Evolutionary conservation across 2,888 invertebrate genomes (phyloP), one percentile per base, ranked within the genome.

Genomic region (Adelognathus sp.): DNA sequence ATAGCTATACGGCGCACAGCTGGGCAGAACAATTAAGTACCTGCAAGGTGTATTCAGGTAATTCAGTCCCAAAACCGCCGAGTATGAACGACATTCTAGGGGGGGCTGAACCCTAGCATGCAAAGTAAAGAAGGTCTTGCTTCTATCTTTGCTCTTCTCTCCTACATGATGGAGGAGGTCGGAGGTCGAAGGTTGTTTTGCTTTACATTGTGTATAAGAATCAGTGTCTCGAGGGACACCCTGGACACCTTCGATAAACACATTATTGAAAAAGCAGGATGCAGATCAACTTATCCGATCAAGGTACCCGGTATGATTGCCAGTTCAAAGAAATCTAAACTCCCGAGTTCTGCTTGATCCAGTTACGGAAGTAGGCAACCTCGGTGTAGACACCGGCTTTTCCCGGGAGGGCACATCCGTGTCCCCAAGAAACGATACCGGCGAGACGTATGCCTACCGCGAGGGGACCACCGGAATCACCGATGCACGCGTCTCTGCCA

Each of bases 401-500:
- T 1, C 92, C 88, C 0, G 93, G 71, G 0, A 92, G 91, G 3
- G 93, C 93, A 1, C 93, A 93, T 16, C 93, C 93, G 73, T 92
- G 92, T 74, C 93, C 93, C 93, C 93, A 88, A 1, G 86, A 88
- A 3, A 85, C 82, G 36, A 89, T 79, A 39, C 88, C 88, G 60
- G 83, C 84, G 1, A 85, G 84, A 60, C 80, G 80, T 54, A 83
- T 83, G n/a, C 81, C 18, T 9, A 87, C 73, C 60, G 63, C 70
- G 6, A 86, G 41, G 2, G 87, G 85, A 24, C 86, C 85, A 64
- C 87, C 87, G 1, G 86, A 85, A 61, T 88, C 86, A 36, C 86
- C 86, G 4, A 82, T 81, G 54, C 86, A 88, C 2, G 85, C 64
- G 56, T 83, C 85, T 18, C 83, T 92, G 11, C 94, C 94, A 9